Conservation (phyloP, 2,888 invertebrate species). For the Lithophane leautieri region DNA sequence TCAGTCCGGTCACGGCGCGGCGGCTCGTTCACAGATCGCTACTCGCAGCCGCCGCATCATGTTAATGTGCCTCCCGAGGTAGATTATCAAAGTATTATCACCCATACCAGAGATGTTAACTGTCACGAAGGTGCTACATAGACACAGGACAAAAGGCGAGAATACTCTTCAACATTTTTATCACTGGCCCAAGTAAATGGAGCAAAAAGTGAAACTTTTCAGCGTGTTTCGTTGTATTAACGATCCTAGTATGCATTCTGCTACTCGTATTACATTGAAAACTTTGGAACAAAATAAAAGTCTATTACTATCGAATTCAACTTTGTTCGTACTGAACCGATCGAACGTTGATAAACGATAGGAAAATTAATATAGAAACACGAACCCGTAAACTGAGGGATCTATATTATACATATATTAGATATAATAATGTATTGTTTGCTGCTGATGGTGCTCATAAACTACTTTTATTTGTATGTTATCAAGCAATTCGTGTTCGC, state of each 20-base stretch:
- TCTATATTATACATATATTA: slow-evolving; percentile 7
- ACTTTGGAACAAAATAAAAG: slow-evolving; percentile 18
- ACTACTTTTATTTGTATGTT: slow-evolving; percentile 21
- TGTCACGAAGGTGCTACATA: slow-evolving; percentile 29
- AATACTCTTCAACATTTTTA: slow-evolving; percentile 32
- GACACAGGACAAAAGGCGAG: slow-evolving; percentile 14
- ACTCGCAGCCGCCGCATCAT: slow-evolving; percentile 67
- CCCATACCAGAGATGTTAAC: slow-evolving; percentile 58
- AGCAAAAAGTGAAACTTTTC: slow-evolving; percentile 25
- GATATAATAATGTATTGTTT: slow-evolving; percentile 15
- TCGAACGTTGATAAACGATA: slow-evolving; percentile 31
- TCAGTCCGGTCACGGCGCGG: slow-evolving; percentile 72
- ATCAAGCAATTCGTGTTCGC: slow-evolving; percentile 16
- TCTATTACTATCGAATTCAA: slow-evolving; percentile 27
- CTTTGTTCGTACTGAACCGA: slow-evolving; percentile 12
- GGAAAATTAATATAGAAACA: slow-evolving; percentile 26
- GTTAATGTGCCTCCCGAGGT: slow-evolving; percentile 71
- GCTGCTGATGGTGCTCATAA: slow-evolving; percentile 9
- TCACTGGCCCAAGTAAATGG: slow-evolving; percentile 19
- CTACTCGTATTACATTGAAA: slow-evolving; percentile 18
- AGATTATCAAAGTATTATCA: slow-evolving; percentile 72
- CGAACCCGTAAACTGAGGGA: slow-evolving; percentile 22
- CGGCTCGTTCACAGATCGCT: slow-evolving; percentile 72
- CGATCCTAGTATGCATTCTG: slow-evolving; percentile 3
- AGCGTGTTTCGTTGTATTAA: slow-evolving; percentile 19